Base-by-base conservation (phyloP, 2,797 vertebrate genomes). In the Brotula barbata region DNA sequence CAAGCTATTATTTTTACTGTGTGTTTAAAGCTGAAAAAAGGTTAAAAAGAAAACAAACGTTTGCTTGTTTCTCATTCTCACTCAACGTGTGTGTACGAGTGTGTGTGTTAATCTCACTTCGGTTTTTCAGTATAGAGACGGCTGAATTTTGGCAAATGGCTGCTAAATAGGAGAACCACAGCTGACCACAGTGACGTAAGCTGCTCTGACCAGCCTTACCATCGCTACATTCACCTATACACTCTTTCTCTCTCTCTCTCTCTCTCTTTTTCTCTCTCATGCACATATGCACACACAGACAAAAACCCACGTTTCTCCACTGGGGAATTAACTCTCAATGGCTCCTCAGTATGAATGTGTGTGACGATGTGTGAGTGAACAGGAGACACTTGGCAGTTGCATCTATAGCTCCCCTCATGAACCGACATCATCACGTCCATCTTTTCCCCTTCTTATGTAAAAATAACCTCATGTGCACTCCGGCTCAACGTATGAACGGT, bases 181-280 rank as follows among this genome's bases (percentile, higher is more conserved):
- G 70, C 81, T 89, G 84, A 88, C 84, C 85, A 73, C 84, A 75
- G 84, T 86, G 84, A 85, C 75, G 78, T 82, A 68, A 82, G 33
- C 47, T 3, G 43, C 33, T 15, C 76, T 63, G 71, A 80, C 68
- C 40, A 16, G 63, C 40, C 55, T n/a, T 17, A 64, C 70, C 16
- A 28, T 47, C 41, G 21, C 70, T 62, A 46, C 25, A 2, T 25
- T 44, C 55, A 55, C 41, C 19, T 15, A 66, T 7, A 57, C 25
- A 47, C 25, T 10, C n/a, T n/a, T n/a, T n/a, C n/a, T n/a, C n/a
- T n/a, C n/a, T n/a, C n/a, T n/a, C n/a, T n/a, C n/a, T n/a, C n/a
- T n/a, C n/a, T n/a, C n/a, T n/a, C n/a, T n/a, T n/a, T n/a, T n/a
- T n/a, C n/a, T n/a, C 55, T 6, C 21, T 9, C 68, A 60, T 36